Evolutionary conservation across 2,113 vertebrate genomes (phyloP).

Genomic region (Entosphenus tridentatus): DNA sequence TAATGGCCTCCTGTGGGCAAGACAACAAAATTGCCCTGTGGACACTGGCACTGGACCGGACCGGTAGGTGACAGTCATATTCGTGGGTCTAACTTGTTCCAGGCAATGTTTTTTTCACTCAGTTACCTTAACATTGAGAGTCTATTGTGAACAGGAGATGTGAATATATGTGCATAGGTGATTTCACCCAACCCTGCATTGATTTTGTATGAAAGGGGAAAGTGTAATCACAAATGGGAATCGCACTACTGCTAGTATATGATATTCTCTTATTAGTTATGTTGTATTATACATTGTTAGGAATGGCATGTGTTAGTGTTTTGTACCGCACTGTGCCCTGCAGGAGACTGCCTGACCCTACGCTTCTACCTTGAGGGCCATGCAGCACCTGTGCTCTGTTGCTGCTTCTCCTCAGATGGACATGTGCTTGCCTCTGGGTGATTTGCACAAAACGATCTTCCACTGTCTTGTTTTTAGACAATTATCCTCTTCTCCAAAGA

Average conservation of each 20-base stretch:
- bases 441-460: no score
- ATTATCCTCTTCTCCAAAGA: no score
- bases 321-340: constrained; percentile 8
- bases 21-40: constrained; percentile 50
- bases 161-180: neutral
- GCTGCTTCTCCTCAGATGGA: constrained; percentile 51
- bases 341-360: constrained; percentile 31
- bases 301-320: no score
- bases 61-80: no score
- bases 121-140: constrained; percentile 26
- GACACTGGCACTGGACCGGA: constrained; percentile 27
- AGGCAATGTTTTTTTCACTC: constrained; percentile 9
- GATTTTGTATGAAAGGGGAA: no score
- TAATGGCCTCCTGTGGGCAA: constrained; percentile 59
- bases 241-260: neutral
- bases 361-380: constrained; percentile 33
- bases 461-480: no score
- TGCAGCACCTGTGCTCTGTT: constrained; percentile 46
- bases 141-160: neutral
- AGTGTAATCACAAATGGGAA: neutral
- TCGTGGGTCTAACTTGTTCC: no score
- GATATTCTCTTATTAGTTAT: neutral
- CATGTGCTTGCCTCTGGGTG: constrained; percentile 47
- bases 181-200: no score
- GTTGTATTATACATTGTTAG: no score